phyloP scores from a whole-genome alignment of 2,797 vertebrate genomes.

The Sebastes miniatus region DNA sequence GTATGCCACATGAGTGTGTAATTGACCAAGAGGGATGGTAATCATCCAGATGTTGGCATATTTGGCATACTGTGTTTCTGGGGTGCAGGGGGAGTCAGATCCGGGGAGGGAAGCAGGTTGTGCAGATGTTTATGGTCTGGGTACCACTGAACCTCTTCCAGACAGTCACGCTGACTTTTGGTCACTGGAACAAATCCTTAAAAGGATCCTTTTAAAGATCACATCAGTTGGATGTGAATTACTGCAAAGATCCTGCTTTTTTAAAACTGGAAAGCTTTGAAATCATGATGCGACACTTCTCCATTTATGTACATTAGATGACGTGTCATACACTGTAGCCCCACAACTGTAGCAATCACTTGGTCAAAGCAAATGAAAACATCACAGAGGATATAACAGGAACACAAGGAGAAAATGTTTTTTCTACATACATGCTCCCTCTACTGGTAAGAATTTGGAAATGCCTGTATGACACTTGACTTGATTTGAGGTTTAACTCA shows the following conservation, averaged over 20 bases:
- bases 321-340: background rate
- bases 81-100: background rate
- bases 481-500: no score
- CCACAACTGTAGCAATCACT: background rate
- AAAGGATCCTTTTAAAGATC: constrained; percentile 40
- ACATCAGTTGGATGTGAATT: constrained; percentile 1
- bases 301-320: background rate
- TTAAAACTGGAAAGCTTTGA: background rate
- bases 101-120: constrained; percentile 20
- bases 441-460: constrained; percentile 54
- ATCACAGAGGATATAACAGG: background rate
- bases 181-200: constrained; percentile 51
- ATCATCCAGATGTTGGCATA: constrained; percentile 49
- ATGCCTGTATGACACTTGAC: background rate
- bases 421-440: constrained; percentile 32
- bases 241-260: background rate
- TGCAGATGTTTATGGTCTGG: constrained; percentile 33
- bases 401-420: background rate
- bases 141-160: constrained; percentile 26
- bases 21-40: constrained; percentile 24
- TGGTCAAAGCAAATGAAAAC: constrained; percentile 19
- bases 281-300: background rate
- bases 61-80: constrained; percentile 8
- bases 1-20: constrained; percentile 50
- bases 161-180: constrained; percentile 3